Percentiles rank a stretch among this genome's conserved stretches.
These are phyloP conservation scores for Axinella damicornis DNA, from an alignment of 37 sponge, comb jelly and placozoan genomes.

Conservation along the genomic window DNA sequence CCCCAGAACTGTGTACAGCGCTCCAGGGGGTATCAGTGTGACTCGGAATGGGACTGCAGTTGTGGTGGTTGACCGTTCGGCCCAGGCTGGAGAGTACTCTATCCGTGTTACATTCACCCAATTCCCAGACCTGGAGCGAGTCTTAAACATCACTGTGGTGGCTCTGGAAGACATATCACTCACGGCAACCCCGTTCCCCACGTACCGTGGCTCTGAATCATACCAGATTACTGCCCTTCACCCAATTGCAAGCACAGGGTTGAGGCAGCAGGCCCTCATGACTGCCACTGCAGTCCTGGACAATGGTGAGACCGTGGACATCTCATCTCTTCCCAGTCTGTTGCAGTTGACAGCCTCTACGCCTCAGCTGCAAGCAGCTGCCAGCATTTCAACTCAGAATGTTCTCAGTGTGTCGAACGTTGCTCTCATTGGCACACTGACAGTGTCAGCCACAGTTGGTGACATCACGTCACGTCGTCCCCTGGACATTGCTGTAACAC, in stretches of 20 bases:
- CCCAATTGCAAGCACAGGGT: slow-evolving; percentile 40
- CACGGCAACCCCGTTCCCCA: slow-evolving; percentile 54
- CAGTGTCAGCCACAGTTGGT: slow-evolving; percentile 27
- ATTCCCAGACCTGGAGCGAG: slow-evolving; percentile 26
- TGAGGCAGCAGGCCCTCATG: slow-evolving; percentile 39
- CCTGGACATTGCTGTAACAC: slow-evolving; percentile 16
- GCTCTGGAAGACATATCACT: slow-evolving; percentile 12
- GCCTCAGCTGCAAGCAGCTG: background rate
- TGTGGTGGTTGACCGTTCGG: background rate
- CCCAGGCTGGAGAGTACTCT: slow-evolving; percentile 10
- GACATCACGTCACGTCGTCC: background rate
- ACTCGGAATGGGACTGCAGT: background rate
- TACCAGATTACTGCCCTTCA: slow-evolving; percentile 19
- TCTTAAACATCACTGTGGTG: slow-evolving; percentile 46
- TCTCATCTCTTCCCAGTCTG: slow-evolving; percentile 28
- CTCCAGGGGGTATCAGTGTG: background rate
- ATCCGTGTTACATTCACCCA: slow-evolving; percentile 54
- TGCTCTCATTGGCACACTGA: slow-evolving; percentile 1
- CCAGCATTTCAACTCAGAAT: background rate
- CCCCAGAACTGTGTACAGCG: slow-evolving; percentile 25
- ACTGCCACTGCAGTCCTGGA: slow-evolving; percentile 31
- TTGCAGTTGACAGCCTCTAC: background rate
- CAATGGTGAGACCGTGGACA: slow-evolving; percentile 37
- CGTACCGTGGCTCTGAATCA: slow-evolving; percentile 50
- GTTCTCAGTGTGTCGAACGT: slow-evolving; percentile 21